Conservation (phyloP, 2,888 invertebrate genomes). For the Thyatira batis region DNA sequence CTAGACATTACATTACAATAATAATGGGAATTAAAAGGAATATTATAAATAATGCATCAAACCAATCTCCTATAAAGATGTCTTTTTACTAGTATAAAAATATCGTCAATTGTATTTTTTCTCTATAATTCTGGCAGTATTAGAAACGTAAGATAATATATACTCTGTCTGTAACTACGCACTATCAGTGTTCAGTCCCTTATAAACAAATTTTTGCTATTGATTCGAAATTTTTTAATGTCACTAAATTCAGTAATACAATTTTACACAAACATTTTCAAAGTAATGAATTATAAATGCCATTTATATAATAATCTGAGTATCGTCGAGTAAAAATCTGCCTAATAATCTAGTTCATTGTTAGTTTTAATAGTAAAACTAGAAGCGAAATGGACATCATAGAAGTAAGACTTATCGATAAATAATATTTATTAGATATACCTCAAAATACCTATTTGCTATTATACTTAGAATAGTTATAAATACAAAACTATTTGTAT, state of each 20-base stretch:
- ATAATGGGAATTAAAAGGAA: constrained; percentile 27
- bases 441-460: constrained; percentile 44
- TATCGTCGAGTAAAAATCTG: constrained; percentile 39
- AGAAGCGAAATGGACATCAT: constrained; percentile 48
- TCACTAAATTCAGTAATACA: constrained; percentile 5
- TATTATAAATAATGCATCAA: constrained; percentile 29
- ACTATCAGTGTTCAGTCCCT: not conserved
- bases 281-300: constrained; percentile 25
- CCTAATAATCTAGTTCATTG: constrained; percentile 33
- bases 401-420: constrained; percentile 40
- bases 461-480: constrained; percentile 35
- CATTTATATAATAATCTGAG: constrained; percentile 23
- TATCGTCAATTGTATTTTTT: constrained; percentile 54
- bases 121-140: constrained; percentile 25
- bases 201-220: not conserved
- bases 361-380: constrained; percentile 37
- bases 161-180: constrained; percentile 6
- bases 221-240: not conserved
- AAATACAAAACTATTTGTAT: constrained; percentile 41
- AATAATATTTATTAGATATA: constrained; percentile 40
- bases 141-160: constrained; percentile 9
- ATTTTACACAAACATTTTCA: constrained; percentile 17
- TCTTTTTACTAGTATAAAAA: constrained; percentile 74
- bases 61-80: constrained; percentile 46
- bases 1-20: constrained; percentile 32